Evolutionary conservation across 2,113 vertebrate species (phyloP), one percentile per base, ranked within the genome.

Genomic region (Triplophysa dalaica): DNA sequence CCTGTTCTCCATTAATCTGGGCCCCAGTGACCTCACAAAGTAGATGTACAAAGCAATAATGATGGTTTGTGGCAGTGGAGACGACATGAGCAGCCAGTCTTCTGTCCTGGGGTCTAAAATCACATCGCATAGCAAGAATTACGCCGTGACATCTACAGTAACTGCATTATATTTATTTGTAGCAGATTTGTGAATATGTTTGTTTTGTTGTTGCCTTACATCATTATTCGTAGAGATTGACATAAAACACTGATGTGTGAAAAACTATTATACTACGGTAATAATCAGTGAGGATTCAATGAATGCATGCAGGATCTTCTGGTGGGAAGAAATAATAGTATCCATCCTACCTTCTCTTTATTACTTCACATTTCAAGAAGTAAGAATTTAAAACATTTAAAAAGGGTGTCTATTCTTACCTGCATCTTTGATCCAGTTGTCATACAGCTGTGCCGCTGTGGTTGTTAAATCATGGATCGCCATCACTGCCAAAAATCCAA

Each of bases 1-100:
- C 87, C 94, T 94, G 87, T 96, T 98, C 91, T 98, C 96, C 98
- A 99, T 99, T 52, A 99, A 64, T 82, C 91, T 94, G 41, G 98
- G 98, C 79, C 98, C 98, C 85, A 98, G 85, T 1, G 92, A 95
- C 0, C 87, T 94, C 26, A 98, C 96, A 85, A 99, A 98, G 90
- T 94, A 97, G 84, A 99, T 90, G 81, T 99, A 99, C 0, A 88
- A 84, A 29, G 64, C 85, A 79, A 99, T 91, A 81, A 99, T 92
- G 88, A 96, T 50, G 0, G 93, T 93, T 85, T 97, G 98, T 54
- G 94, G 95, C 33, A 97, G 63, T 56, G 95, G 97, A 0, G 96
- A 97, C 1, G 95, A 95, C 97, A 99, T 99, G 29, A 99, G 91
- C 1, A 92, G 86, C 95, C 94, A 99, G 75, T 93, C 90, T 79